Conservation (phyloP, 2,797 vertebrate genomes). For the Harpagifer antarcticus region DNA sequence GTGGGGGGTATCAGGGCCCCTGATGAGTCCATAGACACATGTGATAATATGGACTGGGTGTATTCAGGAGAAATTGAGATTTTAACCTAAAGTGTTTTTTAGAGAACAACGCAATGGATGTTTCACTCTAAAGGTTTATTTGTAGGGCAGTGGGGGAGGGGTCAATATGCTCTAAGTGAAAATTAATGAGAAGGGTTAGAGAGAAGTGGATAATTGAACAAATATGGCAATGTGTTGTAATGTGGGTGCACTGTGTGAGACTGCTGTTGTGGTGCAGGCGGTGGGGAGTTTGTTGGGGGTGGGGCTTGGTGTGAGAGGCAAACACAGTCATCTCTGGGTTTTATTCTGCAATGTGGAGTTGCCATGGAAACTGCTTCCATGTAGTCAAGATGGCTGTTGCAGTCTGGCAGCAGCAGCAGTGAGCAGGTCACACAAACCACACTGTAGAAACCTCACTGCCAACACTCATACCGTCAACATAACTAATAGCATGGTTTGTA, state of each 20-base stretch:
- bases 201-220: conserved; percentile 22
- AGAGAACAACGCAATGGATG: conserved; percentile 12
- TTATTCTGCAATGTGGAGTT: conserved; percentile 79
- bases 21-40: background rate
- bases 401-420: conserved; percentile 63
- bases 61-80: background rate
- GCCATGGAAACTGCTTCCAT: conserved; percentile 85
- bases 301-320: conserved; percentile 65
- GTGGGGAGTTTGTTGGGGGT: conserved; percentile 55
- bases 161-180: background rate
- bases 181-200: conserved; percentile 5
- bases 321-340: conserved; percentile 71
- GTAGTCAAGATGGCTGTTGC: conserved; percentile 79
- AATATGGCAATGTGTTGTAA: conserved; percentile 17
- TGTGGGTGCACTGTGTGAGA: conserved; percentile 25
- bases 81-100: background rate
- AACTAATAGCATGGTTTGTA: background rate
- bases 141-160: conserved; percentile 12
- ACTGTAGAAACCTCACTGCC: conserved; percentile 7
- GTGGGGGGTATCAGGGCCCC: conserved; percentile 5
- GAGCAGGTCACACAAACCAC: conserved; percentile 50
- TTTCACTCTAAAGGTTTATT: conserved; percentile 1
- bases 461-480: background rate
- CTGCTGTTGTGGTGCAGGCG: conserved; percentile 36
- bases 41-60: background rate